phyloP scores from a whole-genome alignment of 2,113 vertebrate genomes.

The Spea bombifrons region DNA sequence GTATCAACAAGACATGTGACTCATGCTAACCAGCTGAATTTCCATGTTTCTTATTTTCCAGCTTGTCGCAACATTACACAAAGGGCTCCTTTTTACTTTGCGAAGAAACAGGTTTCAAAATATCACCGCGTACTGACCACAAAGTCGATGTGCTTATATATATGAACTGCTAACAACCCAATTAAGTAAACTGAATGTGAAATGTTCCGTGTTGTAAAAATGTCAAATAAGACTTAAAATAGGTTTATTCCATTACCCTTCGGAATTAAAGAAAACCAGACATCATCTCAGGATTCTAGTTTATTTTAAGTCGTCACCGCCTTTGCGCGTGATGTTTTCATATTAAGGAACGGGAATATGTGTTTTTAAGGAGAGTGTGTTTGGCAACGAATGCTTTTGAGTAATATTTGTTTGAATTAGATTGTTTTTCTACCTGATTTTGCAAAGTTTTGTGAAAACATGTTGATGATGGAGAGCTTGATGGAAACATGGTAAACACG shows the following conservation, averaged over 20 bases:
- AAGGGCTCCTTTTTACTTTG: not conserved
- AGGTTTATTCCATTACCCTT: conserved; percentile 1
- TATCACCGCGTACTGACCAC: conserved; percentile 7
- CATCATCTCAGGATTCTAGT: not conserved
- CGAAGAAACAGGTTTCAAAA: not conserved
- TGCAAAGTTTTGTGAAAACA: no score
- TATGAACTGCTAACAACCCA: conserved; percentile 28
- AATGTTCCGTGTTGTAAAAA: conserved; percentile 4
- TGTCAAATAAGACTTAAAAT: conserved; percentile 13
- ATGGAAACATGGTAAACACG: no score
- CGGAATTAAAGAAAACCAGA: not conserved
- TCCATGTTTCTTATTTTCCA: conserved; percentile 4
- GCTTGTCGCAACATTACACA: conserved; percentile 7
- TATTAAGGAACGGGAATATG: not conserved
- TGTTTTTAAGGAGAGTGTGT: conserved; percentile 1
- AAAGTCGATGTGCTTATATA: not conserved
- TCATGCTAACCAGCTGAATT: not conserved
- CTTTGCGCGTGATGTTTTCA: not conserved
- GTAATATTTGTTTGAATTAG: not conserved
- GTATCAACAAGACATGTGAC: not conserved
- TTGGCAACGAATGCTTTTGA: not conserved
- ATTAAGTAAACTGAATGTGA: conserved; percentile 31
- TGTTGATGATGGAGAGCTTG: no score
- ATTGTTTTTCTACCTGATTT: not conserved
- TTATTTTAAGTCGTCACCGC: conserved; percentile 10